phyloP scores from a whole-genome alignment of 2,113 vertebrate species.

The Lonchura striata region DNA sequence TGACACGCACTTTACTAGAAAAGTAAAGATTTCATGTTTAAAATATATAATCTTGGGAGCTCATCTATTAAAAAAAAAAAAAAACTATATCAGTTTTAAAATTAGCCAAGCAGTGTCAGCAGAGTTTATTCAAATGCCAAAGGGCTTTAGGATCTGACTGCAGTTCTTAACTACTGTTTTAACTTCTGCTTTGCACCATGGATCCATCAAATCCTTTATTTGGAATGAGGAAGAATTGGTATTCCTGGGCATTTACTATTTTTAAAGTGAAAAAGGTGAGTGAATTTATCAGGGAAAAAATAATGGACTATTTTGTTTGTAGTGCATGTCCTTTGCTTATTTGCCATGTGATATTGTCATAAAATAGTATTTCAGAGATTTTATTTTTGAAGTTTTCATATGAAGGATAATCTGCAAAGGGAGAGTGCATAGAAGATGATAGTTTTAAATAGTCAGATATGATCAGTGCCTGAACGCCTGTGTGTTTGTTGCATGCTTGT shows the following conservation, averaged over 20 bases:
- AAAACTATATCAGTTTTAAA: conserved; percentile 56
- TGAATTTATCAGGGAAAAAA: neutral
- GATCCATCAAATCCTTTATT: conserved; percentile 44
- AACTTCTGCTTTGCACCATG: conserved; percentile 17
- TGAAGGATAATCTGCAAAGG: neutral
- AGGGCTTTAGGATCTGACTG: conserved; percentile 48
- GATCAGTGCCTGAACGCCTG: neutral
- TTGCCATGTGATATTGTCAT: neutral
- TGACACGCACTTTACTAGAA: conserved; percentile 19
- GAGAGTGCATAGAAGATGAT: neutral
- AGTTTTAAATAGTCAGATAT: neutral
- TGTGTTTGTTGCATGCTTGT: neutral
- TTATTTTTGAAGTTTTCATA: neutral
- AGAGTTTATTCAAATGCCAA: conserved; percentile 47
- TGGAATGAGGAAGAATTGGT: conserved; percentile 18
- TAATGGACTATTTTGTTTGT: neutral
- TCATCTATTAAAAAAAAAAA: conserved; percentile 60
- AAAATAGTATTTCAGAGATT: neutral
- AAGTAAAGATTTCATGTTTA: conserved; percentile 62
- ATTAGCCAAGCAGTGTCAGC: conserved; percentile 60
- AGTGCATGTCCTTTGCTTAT: neutral
- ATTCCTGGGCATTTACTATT: neutral
- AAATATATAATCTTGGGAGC: conserved; percentile 62
- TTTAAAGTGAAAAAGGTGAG: conserved; percentile 33
- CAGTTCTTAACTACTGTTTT: conserved; percentile 41